A percentile compares a stretch with the other conserved stretches of the same genome.
Evolutionary conservation across 2,888 invertebrate genomes (phyloP).

Genomic region (Atethmia centrago): DNA sequence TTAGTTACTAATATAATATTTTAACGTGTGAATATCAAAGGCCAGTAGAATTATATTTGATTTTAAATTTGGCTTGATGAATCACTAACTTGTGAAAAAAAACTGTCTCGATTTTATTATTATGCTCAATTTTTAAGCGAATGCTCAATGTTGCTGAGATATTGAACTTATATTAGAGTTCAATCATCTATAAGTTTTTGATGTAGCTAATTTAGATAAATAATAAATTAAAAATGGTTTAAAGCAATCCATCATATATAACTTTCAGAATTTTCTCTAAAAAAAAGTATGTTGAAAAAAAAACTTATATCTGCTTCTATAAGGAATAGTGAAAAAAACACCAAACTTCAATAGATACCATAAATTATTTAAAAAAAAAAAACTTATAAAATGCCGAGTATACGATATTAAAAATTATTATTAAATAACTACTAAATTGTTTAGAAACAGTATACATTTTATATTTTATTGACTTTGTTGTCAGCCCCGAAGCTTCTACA

Average conservation of each 20-base stretch:
- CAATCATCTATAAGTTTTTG: slow-evolving; percentile 38
- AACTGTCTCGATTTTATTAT: slow-evolving; percentile 36
- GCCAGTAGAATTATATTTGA: slow-evolving; percentile 66
- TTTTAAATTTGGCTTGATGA: slow-evolving; percentile 66
- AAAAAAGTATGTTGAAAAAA: not conserved
- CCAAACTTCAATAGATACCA: not conserved
- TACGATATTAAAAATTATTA: slow-evolving; percentile 28
- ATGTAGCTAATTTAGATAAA: slow-evolving; percentile 21
- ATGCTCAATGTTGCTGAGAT: slow-evolving; percentile 53
- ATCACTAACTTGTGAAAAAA: slow-evolving; percentile 23
- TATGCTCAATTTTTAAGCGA: slow-evolving; percentile 50
- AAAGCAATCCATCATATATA: not conserved
- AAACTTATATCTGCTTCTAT: not conserved
- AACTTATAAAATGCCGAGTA: slow-evolving; percentile 17
- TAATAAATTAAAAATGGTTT: not conserved
- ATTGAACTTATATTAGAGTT: slow-evolving; percentile 38
- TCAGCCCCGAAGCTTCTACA: slow-evolving; percentile 72
- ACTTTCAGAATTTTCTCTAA: not conserved
- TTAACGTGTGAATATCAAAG: slow-evolving; percentile 56
- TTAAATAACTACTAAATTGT: slow-evolving; percentile 20
- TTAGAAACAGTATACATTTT: slow-evolving; percentile 18
- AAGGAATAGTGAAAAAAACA: not conserved
- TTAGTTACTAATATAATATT: slow-evolving; percentile 26
- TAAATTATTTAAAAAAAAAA: not conserved
- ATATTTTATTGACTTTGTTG: slow-evolving; percentile 34